Percentiles rank a stretch among this genome's conserved stretches.
Evolutionary conservation across 2,888 invertebrate species (phyloP).

Genomic region (Anthrax anthrax): DNA sequence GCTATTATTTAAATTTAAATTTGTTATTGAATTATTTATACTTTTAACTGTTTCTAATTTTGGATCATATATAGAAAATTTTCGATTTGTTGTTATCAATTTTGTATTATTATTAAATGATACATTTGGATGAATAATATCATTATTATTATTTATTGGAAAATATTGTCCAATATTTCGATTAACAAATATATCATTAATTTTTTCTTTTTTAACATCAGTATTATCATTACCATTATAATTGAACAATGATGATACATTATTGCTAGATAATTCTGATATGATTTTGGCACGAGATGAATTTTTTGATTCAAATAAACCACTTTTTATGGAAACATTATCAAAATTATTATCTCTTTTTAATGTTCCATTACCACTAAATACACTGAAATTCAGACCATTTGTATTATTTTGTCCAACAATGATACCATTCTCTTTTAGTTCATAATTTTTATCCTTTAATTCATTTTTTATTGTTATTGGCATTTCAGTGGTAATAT

Average conservation of each 20-base stretch:
- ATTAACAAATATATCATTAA: constrained; percentile 16
- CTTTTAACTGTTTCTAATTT: constrained; percentile 4
- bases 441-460: neutral
- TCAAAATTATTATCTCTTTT: constrained; percentile 3
- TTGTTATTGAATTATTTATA: constrained; percentile 2
- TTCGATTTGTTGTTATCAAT: constrained; percentile 5
- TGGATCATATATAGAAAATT: constrained; percentile 11
- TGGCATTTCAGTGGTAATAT: constrained; percentile 5
- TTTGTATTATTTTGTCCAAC: constrained; percentile 2
- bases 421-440: neutral
- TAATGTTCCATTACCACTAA: constrained; percentile 9
- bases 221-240: neutral
- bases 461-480: constrained; percentile 5
- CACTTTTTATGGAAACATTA: neutral
- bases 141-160: neutral
- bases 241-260: neutral
- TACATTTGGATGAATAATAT: constrained; percentile 7
- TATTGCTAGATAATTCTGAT: constrained; percentile 4
- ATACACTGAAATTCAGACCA: constrained; percentile 9
- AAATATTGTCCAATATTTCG: constrained; percentile 7
- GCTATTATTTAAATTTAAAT: constrained; percentile 5
- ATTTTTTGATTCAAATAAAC: constrained; percentile 1
- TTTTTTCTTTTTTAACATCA: constrained; percentile 11
- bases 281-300: neutral
- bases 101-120: constrained; percentile 11